Evolutionary conservation across 2,888 invertebrate genomes (phyloP).

Genomic region (Melipona bicolor): DNA sequence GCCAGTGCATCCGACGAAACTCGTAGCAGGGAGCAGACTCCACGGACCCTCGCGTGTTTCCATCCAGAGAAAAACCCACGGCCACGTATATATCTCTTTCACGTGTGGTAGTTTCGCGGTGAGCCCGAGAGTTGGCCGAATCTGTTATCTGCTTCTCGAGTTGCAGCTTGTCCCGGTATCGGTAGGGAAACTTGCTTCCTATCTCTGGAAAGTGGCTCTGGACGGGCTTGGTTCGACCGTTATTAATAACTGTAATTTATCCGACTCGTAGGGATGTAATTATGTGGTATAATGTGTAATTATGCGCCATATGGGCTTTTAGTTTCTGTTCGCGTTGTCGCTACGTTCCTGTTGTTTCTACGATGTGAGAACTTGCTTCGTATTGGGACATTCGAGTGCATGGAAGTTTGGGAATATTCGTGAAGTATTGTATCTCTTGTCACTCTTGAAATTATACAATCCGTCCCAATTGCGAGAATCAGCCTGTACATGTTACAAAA

Average conservation of each 20-base stretch:
- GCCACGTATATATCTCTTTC: neutral
- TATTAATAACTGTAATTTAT: constrained; percentile 50
- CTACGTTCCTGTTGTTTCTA: too few species aligned
- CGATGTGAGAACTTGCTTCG: too few species aligned
- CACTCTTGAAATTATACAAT: too few species aligned
- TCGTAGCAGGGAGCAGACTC: neutral
- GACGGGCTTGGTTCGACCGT: constrained; percentile 17
- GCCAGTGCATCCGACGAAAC: constrained; percentile 24
- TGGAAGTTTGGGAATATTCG: too few species aligned
- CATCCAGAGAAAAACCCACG: constrained; percentile 33
- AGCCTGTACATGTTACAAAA: too few species aligned
- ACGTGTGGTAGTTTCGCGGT: neutral
- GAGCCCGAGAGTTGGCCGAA: constrained; percentile 29
- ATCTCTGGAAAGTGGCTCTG: constrained; percentile 24
- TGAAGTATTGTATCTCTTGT: too few species aligned
- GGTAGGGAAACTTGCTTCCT: constrained; percentile 41
- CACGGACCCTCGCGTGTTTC: constrained; percentile 18
- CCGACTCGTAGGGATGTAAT: neutral
- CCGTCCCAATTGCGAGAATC: too few species aligned
- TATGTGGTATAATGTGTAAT: neutral
- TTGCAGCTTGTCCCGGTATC: constrained; percentile 27
- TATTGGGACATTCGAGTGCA: too few species aligned
- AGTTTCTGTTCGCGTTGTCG: neutral
- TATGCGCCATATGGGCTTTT: constrained; percentile 5
- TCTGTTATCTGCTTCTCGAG: constrained; percentile 31